Conservation (phyloP, 1,140 invertebrate species). For the Stegodyphus dumicola region DNA sequence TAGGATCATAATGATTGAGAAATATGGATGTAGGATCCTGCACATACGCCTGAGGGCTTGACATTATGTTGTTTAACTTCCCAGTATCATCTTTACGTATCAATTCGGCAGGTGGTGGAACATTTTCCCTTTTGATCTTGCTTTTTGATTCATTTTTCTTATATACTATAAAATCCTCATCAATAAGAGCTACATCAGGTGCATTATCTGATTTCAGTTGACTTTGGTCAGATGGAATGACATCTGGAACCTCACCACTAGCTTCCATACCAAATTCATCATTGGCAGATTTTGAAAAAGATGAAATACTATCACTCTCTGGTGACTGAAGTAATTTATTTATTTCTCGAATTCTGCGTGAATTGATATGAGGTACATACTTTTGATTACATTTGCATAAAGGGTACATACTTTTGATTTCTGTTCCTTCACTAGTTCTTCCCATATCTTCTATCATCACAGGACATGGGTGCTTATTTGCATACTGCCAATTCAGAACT, state of each 20-base stretch:
- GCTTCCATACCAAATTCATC: constrained; percentile 6
- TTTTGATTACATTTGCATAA: constrained; percentile 34
- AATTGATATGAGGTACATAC: constrained; percentile 4
- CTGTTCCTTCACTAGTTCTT: constrained; percentile 52
- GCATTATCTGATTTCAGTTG: not conserved
- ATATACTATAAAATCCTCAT: constrained; percentile 34
- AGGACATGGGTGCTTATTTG: constrained; percentile 61
- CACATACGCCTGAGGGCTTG: constrained; percentile 49
- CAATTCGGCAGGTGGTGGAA: constrained; percentile 22
- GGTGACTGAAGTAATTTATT: not conserved
- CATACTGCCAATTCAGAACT: constrained; percentile 61
- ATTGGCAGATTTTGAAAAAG: constrained; percentile 4
- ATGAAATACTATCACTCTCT: not conserved
- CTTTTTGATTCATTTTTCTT: constrained; percentile 21
- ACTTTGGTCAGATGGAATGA: not conserved
- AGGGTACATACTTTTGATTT: constrained; percentile 62
- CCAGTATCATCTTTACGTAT: constrained; percentile 14
- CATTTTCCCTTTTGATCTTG: constrained; percentile 49
- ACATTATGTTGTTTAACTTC: constrained; percentile 14
- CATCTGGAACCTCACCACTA: constrained; percentile 44
- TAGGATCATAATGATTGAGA: constrained; percentile 40
- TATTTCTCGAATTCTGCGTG: constrained; percentile 44
- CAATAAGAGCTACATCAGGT: constrained; percentile 28
- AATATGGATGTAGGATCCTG: constrained; percentile 37
- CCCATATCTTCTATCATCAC: constrained; percentile 63